These are phyloP conservation scores for Silurus asotus DNA, from an alignment of 2,113 vertebrate genomes.

Conservation along the genomic window DNA sequence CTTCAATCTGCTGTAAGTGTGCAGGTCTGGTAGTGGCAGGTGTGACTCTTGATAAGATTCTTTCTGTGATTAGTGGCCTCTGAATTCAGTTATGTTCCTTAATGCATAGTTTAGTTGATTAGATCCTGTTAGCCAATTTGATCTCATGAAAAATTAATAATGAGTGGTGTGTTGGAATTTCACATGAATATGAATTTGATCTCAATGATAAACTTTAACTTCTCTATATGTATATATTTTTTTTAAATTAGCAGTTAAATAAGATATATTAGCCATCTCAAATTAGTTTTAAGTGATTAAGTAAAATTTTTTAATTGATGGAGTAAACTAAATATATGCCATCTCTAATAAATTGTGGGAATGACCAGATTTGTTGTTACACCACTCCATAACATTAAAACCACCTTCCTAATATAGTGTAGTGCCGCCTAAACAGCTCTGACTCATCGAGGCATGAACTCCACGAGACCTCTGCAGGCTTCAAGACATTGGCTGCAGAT, in stretches of 20 bases:
- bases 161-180: neutral
- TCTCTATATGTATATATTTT: neutral
- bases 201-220: neutral
- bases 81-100: neutral
- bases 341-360: neutral
- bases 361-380: neutral
- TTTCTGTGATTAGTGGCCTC: neutral
- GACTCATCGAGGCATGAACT: too few species aligned
- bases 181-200: neutral
- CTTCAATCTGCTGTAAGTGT: constrained; percentile 17
- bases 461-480: too few species aligned
- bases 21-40: neutral
- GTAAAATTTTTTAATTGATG: neutral
- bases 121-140: neutral
- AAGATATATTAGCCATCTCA: neutral
- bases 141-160: neutral
- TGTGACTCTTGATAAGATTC: constrained; percentile 8
- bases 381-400: too few species aligned
- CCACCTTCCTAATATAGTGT: too few species aligned
- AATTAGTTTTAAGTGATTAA: neutral
- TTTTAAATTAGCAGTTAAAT: too few species aligned
- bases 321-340: neutral
- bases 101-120: neutral
- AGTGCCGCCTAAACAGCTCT: too few species aligned
- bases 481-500: too few species aligned